Evolutionary conservation across 2,888 invertebrate species (phyloP).

Genomic region (Timandra comae): DNA sequence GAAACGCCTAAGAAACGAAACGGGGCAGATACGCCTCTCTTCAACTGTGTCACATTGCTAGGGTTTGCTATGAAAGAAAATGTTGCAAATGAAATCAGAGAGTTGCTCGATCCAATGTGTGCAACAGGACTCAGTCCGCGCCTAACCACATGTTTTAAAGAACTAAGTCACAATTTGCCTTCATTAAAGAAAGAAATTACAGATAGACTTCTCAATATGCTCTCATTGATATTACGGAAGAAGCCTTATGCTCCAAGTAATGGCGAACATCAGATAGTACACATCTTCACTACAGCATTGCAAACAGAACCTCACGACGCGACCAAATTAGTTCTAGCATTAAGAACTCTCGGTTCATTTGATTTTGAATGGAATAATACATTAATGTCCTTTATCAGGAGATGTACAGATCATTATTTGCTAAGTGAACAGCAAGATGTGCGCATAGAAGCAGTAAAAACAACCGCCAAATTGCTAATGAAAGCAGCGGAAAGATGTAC

Average conservation of each 20-base stretch:
- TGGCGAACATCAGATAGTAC: conserved; percentile 63
- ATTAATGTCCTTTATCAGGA: conserved; percentile 92
- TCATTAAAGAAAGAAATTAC: conserved; percentile 93
- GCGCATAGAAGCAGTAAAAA: conserved; percentile 92
- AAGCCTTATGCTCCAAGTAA: conserved; percentile 83
- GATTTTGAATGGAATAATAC: conserved; percentile 94
- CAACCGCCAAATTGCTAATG: conserved; percentile 91
- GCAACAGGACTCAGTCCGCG: conserved; percentile 93
- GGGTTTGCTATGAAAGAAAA: conserved; percentile 90
- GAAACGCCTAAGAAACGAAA: conserved; percentile 86
- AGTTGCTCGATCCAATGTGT: conserved; percentile 93
- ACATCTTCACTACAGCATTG: conserved; percentile 56
- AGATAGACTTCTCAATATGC: conserved; percentile 91
- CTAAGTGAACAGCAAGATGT: conserved; percentile 94
- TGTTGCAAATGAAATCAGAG: conserved; percentile 86
- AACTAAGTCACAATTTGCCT: conserved; percentile 92
- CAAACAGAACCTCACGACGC: conserved; percentile 82
- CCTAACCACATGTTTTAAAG: conserved; percentile 92
- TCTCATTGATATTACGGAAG: conserved; percentile 93
- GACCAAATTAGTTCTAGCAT: conserved; percentile 91
- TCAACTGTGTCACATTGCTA: conserved; percentile 95
- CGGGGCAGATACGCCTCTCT: conserved; percentile 89
- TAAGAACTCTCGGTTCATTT: conserved; percentile 92
- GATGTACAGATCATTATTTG: conserved; percentile 94
- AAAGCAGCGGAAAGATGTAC: conserved; percentile 84